Evolutionary conservation across 2,113 vertebrate species (phyloP).

Genomic region (Oncorhynchus tshawytscha): DNA sequence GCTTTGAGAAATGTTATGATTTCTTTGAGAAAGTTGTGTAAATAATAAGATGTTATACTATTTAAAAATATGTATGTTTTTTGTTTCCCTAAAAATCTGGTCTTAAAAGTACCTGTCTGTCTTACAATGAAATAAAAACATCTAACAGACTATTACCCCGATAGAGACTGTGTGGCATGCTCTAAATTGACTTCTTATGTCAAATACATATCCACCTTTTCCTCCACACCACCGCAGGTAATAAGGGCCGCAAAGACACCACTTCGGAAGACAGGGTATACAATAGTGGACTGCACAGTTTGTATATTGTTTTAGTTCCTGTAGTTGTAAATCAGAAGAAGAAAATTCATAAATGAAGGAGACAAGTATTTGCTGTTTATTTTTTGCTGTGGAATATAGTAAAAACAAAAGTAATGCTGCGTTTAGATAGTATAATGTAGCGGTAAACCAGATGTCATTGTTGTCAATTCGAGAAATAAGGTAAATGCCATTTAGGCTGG

Average conservation of each 20-base stretch:
- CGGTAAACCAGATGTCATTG: too few species aligned
- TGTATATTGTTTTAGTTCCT: conserved; percentile 61
- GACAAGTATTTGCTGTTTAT: neutral
- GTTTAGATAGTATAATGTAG: too few species aligned
- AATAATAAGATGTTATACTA: too few species aligned
- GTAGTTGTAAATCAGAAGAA: conserved; percentile 67
- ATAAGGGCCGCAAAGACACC: conserved; percentile 26
- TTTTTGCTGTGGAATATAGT: neutral
- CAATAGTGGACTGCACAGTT: conserved; percentile 42
- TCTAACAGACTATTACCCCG: neutral
- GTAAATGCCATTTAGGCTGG: too few species aligned
- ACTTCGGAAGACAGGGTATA: conserved; percentile 63
- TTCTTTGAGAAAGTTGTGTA: too few species aligned
- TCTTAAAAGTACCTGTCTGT: too few species aligned
- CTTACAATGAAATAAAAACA: neutral
- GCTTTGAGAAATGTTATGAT: too few species aligned
- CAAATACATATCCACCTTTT: neutral
- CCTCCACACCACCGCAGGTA: neutral
- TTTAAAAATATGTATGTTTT: too few species aligned
- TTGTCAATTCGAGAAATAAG: too few species aligned
- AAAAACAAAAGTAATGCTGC: neutral
- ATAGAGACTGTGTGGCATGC: neutral
- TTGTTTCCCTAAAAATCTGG: too few species aligned
- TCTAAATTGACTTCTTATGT: neutral
- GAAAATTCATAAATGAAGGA: conserved; percentile 68